phyloP scores from a whole-genome alignment of 2,888 invertebrate genomes.

The Dasypogon diadema region DNA sequence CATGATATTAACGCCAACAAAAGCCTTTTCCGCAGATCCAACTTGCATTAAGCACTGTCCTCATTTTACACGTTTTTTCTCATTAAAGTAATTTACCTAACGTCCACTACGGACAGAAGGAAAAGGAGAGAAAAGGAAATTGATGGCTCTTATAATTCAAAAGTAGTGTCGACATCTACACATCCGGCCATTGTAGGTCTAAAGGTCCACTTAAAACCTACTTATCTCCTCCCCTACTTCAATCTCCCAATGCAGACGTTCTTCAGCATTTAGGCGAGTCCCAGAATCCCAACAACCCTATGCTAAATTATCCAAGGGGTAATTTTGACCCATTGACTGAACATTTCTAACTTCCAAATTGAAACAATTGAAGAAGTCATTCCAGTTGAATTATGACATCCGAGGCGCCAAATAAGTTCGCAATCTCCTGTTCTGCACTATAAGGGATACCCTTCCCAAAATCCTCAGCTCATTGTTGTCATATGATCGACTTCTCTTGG shows the following conservation, averaged over 20 bases:
- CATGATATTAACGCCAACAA: no score
- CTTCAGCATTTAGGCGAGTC: background rate
- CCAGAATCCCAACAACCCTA: background rate
- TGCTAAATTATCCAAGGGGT: slow-evolving; percentile 26
- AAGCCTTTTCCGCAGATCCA: no score
- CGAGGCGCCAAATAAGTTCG: slow-evolving; percentile 40
- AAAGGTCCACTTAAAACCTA: slow-evolving; percentile 37
- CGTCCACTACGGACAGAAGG: no score
- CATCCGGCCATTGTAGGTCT: slow-evolving; percentile 27
- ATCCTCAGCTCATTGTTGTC: background rate
- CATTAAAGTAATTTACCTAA: no score
- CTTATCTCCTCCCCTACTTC: slow-evolving; percentile 10
- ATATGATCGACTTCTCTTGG: slow-evolving; percentile 1
- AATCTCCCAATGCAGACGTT: background rate
- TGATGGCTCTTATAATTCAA: no score
- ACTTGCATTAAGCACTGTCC: no score
- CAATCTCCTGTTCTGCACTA: slow-evolving; percentile 17
- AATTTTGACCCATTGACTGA: background rate
- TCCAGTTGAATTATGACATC: slow-evolving; percentile 35
- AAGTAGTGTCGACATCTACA: slow-evolving; percentile 25
- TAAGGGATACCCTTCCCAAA: background rate
- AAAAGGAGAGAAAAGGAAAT: no score
- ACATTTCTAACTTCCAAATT: slow-evolving; percentile 39
- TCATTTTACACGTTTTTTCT: no score
- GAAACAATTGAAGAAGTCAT: slow-evolving; percentile 48